These are phyloP conservation scores for Neogale vison DNA, from an alignment of 2,113 vertebrate species.

Conservation along the genomic window DNA sequence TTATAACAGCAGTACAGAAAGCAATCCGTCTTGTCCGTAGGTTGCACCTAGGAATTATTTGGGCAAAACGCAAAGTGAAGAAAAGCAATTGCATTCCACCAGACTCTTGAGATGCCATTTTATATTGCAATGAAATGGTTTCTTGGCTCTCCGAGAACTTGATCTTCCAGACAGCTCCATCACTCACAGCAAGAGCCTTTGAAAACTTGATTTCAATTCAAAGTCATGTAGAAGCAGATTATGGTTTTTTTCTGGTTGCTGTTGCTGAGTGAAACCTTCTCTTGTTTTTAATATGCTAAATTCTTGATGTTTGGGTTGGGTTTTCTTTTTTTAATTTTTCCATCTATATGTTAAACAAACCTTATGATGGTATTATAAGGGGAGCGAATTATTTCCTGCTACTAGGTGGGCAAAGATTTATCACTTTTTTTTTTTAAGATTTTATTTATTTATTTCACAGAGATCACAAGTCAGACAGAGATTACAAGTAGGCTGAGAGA, in stretches of 20 bases:
- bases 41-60: slow-evolving; percentile 50
- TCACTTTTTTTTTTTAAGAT: not conserved
- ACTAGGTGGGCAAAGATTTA: not conserved
- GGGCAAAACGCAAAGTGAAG: slow-evolving; percentile 61
- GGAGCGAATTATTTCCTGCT: not conserved
- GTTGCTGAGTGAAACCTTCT: slow-evolving; percentile 31
- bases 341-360: slow-evolving; percentile 34
- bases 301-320: not conserved
- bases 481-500: no score
- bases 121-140: slow-evolving; percentile 58
- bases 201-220: slow-evolving; percentile 66
- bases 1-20: slow-evolving; percentile 41
- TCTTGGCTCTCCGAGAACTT: slow-evolving; percentile 66
- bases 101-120: slow-evolving; percentile 41
- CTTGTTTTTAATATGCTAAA: slow-evolving; percentile 33
- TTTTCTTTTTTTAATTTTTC: not conserved
- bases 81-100: slow-evolving; percentile 67
- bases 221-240: slow-evolving; percentile 39
- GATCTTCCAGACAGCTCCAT: slow-evolving; percentile 61
- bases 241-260: slow-evolving; percentile 41
- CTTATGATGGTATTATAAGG: not conserved
- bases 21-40: not conserved
- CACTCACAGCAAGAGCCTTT: slow-evolving; percentile 54
- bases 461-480: no score
- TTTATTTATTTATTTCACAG: no score